Conservation (phyloP, 2,113 vertebrate species). For the Rynchops niger region DNA sequence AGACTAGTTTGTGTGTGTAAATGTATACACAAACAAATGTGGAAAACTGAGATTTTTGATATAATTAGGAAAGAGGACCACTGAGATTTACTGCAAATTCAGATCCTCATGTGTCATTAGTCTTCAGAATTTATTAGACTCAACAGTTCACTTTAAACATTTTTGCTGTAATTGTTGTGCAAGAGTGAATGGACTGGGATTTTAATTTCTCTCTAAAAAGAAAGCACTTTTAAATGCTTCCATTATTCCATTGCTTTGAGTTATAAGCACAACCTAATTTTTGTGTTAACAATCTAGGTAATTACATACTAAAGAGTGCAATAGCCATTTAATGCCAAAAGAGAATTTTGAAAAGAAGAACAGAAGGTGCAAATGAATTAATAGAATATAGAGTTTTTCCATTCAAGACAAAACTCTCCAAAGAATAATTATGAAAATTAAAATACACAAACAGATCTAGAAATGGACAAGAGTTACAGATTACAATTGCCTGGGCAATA, state of each 20-base stretch:
- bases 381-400: not conserved
- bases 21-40: not conserved
- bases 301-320: not conserved
- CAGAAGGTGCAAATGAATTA: not conserved
- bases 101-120: not conserved
- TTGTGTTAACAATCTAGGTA: not conserved
- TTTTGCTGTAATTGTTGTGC: not conserved
- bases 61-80: not conserved
- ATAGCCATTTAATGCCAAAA: not conserved
- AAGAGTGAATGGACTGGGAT: not conserved
- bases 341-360: not conserved
- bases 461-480: not conserved
- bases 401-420: not conserved
- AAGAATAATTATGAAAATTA: not conserved
- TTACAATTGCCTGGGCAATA: not conserved
- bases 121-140: not conserved
- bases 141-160: not conserved
- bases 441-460: not conserved
- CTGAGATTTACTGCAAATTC: not conserved
- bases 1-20: not conserved
- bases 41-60: not conserved
- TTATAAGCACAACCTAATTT: not conserved
- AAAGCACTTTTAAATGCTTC: not conserved
- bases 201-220: not conserved
- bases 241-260: not conserved